These are phyloP conservation scores for Andricus quercusramuli DNA, from an alignment of 2,888 invertebrate genomes.

Conservation along the genomic window DNA sequence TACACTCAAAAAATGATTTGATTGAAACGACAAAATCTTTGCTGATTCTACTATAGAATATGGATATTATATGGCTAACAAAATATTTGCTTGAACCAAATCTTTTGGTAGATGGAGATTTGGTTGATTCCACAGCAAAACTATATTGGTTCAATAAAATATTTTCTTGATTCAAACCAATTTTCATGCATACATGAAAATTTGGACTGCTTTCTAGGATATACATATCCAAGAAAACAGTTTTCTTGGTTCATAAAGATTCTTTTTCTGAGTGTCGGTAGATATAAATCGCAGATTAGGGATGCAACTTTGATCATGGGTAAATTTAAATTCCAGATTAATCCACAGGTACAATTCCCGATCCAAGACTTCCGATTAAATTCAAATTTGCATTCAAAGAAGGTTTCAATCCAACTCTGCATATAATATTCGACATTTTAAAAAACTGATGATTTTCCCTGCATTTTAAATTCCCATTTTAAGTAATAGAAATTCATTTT, in stretches of 20 bases:
- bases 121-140: no score
- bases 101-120: no score
- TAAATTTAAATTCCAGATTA: neutral
- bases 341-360: neutral
- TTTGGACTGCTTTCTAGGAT: no score
- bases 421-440: neutral
- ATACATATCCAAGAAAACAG: no score
- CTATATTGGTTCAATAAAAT: no score
- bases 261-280: neutral
- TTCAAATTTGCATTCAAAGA: neutral
- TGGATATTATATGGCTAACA: no score
- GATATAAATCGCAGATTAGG: conserved; percentile 16
- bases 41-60: no score
- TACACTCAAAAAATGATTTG: neutral
- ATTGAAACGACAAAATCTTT: no score
- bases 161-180: no score
- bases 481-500: neutral
- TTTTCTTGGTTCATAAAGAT: no score
- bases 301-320: neutral
- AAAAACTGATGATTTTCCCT: neutral
- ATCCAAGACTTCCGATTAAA: neutral
- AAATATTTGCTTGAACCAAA: no score
- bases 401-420: neutral
- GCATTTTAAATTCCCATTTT: neutral
- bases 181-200: no score